These are phyloP conservation scores for Urocolius indicus DNA, from an alignment of 2,113 vertebrate genomes.

Conservation along the genomic window DNA sequence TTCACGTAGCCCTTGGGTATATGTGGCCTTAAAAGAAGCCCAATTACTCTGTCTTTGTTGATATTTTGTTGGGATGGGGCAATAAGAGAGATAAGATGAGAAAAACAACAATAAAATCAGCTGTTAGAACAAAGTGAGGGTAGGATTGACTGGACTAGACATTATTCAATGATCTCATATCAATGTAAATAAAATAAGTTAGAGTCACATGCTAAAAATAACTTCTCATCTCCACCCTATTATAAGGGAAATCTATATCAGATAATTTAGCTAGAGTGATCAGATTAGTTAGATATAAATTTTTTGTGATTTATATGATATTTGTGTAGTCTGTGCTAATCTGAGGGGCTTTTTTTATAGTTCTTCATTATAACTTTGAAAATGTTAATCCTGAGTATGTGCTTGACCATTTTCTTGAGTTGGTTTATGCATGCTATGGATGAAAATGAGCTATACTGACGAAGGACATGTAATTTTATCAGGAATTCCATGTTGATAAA, in stretches of 20 bases:
- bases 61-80: background rate
- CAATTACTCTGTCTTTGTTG: background rate
- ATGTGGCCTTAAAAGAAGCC: background rate
- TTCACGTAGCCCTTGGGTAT: background rate
- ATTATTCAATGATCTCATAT: background rate
- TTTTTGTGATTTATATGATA: background rate
- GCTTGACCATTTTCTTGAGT: background rate
- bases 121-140: background rate
- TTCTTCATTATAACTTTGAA: background rate
- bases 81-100: background rate
- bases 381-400: background rate
- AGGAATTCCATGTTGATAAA: background rate
- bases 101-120: background rate
- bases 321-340: background rate
- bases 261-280: background rate
- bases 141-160: background rate
- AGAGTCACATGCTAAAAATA: background rate
- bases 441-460: background rate
- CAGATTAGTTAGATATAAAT: background rate
- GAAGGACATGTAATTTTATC: background rate
- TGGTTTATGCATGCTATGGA: background rate
- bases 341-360: background rate
- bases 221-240: accelerated
- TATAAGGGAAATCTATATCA: background rate
- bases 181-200: background rate